phyloP scores from a whole-genome alignment of 2,888 invertebrate species.

The Aquatica leii region DNA sequence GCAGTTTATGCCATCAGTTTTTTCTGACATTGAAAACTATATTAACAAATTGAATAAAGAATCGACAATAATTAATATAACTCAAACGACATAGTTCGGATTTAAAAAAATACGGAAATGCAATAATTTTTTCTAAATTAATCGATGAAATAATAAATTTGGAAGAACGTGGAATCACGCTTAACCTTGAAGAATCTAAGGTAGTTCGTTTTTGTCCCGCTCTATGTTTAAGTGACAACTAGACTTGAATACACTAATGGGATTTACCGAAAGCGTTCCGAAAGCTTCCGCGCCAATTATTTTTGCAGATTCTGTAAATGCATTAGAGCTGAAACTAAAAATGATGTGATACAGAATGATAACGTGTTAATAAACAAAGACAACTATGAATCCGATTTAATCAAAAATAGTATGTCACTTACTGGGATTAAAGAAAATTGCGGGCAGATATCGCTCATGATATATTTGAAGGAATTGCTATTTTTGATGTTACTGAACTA shows the following conservation, averaged over 20 bases:
- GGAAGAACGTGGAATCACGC: slow-evolving; percentile 8
- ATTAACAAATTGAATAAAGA: slow-evolving; percentile 15
- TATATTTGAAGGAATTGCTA: slow-evolving; percentile 4
- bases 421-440: slow-evolving; percentile 35
- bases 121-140: slow-evolving; percentile 8
- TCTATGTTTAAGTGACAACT: slow-evolving; percentile 39
- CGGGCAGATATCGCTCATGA: not conserved
- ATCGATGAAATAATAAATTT: slow-evolving; percentile 11
- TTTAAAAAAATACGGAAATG: slow-evolving; percentile 9
- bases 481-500: slow-evolving; percentile 6
- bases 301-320: slow-evolving; percentile 31
- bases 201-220: slow-evolving; percentile 33
- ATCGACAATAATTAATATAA: slow-evolving; percentile 19
- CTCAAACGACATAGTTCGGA: slow-evolving; percentile 20
- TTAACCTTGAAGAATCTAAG: not conserved
- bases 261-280: slow-evolving; percentile 37
- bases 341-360: slow-evolving; percentile 13
- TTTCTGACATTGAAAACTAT: slow-evolving; percentile 18
- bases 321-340: slow-evolving; percentile 12
- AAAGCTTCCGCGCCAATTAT: slow-evolving; percentile 36
- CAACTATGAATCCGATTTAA: not conserved
- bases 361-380: not conserved
- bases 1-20: slow-evolving; percentile 17
- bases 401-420: slow-evolving; percentile 14
- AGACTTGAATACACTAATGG: slow-evolving; percentile 35